These are phyloP conservation scores for Anguilla marmorata DNA, from an alignment of 2,797 vertebrate genomes.

Conservation along the genomic window DNA sequence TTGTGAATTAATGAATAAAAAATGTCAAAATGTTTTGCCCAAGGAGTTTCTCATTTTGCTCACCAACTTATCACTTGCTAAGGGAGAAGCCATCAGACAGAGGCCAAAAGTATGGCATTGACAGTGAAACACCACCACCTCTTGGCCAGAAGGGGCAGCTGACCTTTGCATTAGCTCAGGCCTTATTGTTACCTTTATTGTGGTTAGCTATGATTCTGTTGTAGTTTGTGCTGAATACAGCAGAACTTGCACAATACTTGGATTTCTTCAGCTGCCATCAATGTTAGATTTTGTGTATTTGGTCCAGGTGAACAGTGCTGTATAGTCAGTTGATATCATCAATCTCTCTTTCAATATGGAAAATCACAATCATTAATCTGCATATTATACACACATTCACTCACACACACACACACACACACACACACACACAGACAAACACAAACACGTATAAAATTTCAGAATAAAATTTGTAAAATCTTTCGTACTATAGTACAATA, in stretches of 20 bases:
- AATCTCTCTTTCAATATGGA: too few species aligned
- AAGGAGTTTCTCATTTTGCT: slow-evolving; percentile 54
- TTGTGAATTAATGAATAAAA: not conserved
- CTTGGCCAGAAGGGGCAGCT: slow-evolving; percentile 44
- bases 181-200: not conserved
- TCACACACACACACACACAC: too few species aligned
- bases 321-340: too few species aligned
- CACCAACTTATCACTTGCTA: slow-evolving; percentile 64
- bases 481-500: too few species aligned
- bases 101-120: slow-evolving; percentile 47
- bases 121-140: slow-evolving; percentile 54
- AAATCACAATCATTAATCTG: too few species aligned
- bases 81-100: slow-evolving; percentile 47
- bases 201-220: not conserved
- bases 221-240: too few species aligned
- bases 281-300: not conserved
- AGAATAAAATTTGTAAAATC: too few species aligned
- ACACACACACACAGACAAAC: too few species aligned
- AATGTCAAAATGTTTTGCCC: not conserved
- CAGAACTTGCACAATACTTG: not conserved
- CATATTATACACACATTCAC: too few species aligned
- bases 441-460: too few species aligned
- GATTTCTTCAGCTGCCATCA: not conserved
- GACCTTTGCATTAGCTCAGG: slow-evolving; percentile 10
- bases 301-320: not conserved